Conservation (phyloP, 2,113 vertebrate genomes). For the Dendrocopos noguchii region DNA sequence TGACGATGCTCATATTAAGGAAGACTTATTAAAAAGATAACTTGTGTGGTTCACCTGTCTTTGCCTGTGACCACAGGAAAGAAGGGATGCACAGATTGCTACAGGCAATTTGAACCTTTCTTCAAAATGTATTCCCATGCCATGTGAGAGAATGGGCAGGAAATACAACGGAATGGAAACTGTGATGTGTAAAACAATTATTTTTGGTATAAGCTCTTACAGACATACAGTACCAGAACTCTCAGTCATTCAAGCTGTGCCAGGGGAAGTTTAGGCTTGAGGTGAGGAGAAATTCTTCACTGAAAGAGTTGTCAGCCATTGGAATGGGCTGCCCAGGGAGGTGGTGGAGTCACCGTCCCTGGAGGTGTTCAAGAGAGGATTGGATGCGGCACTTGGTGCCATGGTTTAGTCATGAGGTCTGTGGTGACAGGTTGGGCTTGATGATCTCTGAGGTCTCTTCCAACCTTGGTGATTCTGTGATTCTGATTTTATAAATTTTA, state of each 20-base stretch:
- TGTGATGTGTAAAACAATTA: not conserved
- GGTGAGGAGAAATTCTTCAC: no score
- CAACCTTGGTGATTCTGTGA: no score
- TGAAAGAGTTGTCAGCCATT: no score
- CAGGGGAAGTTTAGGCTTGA: no score
- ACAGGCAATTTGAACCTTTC: not conserved
- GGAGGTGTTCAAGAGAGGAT: no score
- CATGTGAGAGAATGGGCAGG: not conserved
- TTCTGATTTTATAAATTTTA: not conserved
- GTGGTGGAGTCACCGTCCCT: no score
- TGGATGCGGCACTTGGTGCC: no score
- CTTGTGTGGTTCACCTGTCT: not conserved
- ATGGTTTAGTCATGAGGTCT: no score
- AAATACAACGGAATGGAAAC: not conserved
- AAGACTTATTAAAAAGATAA: conserved; percentile 3
- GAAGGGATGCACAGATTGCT: not conserved
- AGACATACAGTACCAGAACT: not conserved
- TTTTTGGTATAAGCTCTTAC: not conserved
- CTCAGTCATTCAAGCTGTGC: not conserved
- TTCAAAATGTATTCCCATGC: not conserved
- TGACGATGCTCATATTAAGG: not conserved
- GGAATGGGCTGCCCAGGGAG: no score
- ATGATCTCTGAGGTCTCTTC: no score
- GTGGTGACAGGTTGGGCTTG: no score
- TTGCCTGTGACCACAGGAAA: not conserved